These are phyloP conservation scores for Araneus ventricosus DNA, from an alignment of 1,140 invertebrate species.

Conservation along the genomic window DNA sequence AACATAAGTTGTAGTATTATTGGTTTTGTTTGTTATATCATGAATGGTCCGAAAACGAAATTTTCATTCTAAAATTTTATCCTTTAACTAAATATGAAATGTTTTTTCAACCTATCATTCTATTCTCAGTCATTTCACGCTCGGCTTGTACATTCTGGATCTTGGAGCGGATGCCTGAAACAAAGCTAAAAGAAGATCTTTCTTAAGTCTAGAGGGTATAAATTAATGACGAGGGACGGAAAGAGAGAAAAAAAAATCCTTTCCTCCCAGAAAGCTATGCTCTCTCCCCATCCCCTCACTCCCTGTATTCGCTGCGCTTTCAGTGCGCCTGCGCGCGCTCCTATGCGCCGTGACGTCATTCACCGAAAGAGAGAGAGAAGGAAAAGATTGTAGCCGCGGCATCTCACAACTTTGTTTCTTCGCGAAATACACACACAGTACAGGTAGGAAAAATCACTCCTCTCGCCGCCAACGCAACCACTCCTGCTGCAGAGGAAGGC, in stretches of 20 bases:
- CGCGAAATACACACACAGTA: not conserved
- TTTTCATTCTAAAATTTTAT: no score
- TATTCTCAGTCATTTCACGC: no score
- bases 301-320: no score
- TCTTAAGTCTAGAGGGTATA: not conserved
- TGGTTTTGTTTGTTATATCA: no score
- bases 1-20: no score
- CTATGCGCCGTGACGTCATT: conserved; percentile 22
- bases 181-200: not conserved
- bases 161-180: not conserved
- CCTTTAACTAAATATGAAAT: no score
- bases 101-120: no score
- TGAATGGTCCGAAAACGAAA: no score
- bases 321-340: not conserved
- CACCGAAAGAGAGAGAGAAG: not conserved
- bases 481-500: not conserved
- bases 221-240: not conserved
- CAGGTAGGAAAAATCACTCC: conserved; percentile 29
- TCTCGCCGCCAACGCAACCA: not conserved
- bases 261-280: not conserved
- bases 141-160: no score
- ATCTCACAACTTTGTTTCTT: conserved; percentile 35
- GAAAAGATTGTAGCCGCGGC: conserved; percentile 37
- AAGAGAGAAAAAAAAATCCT: not conserved
- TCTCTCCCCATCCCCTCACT: not conserved